Conservation (phyloP, 2,888 invertebrate species). For the Dasypogon diadema region DNA sequence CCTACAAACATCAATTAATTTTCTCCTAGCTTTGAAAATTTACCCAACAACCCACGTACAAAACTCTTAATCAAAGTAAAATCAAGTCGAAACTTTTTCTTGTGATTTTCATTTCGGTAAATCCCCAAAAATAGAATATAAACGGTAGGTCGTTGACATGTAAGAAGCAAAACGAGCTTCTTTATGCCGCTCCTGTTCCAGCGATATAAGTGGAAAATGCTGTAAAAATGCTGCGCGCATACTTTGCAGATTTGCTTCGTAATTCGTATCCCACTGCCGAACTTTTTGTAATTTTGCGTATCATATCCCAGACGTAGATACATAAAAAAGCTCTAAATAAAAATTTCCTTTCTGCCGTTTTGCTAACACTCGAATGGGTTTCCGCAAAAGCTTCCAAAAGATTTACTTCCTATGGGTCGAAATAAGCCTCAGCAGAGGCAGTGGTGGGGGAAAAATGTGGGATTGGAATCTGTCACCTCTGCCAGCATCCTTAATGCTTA, state of each 20-base stretch:
- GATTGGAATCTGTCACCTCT: slow-evolving; percentile 21
- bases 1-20: too few relatives aligned
- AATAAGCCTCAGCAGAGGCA: not conserved
- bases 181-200: not conserved
- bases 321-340: slow-evolving; percentile 35
- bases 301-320: not conserved
- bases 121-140: not conserved
- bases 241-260: slow-evolving; percentile 4
- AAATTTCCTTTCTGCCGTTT: slow-evolving; percentile 44
- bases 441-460: not conserved
- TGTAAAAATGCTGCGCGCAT: slow-evolving; percentile 16
- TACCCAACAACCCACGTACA: too few relatives aligned
- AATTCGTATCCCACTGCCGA: not conserved
- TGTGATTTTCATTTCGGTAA: too few relatives aligned
- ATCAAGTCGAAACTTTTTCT: too few relatives aligned
- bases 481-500: not conserved
- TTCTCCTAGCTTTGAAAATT: too few relatives aligned
- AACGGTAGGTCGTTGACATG: slow-evolving; percentile 17
- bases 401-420: slow-evolving; percentile 39
- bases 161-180: slow-evolving; percentile 21
- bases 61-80: too few relatives aligned
- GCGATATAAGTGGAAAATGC: slow-evolving; percentile 13
- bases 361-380: slow-evolving; percentile 42
- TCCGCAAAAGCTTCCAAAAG: slow-evolving; percentile 44
- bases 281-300: not conserved